Conservation (phyloP, 2,797 vertebrate species). For the Urocyon cinereoargenteus region DNA sequence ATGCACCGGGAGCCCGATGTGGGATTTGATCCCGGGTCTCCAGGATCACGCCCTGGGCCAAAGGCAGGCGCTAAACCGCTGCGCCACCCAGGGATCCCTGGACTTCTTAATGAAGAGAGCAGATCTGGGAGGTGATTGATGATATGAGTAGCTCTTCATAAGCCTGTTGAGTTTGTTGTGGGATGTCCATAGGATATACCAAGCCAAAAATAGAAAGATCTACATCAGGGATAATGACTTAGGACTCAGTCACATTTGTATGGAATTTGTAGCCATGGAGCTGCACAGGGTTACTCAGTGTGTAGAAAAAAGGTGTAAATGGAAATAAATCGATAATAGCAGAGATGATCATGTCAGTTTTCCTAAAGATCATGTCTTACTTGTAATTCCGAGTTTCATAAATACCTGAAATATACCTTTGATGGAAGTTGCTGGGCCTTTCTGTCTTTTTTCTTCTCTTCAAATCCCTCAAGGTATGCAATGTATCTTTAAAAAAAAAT, state of each 20-base stretch:
- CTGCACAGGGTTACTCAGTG: neutral
- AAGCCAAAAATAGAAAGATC: neutral
- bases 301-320: neutral
- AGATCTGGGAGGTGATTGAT: no score
- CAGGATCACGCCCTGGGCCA: no score
- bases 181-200: neutral
- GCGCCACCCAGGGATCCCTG: no score
- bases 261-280: neutral
- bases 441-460: neutral
- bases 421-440: neutral
- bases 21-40: no score
- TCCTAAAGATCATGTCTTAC: neutral
- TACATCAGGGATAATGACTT: neutral
- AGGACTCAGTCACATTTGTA: neutral
- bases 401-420: neutral
- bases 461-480: neutral
- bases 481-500: neutral
- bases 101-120: neutral
- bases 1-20: no score
- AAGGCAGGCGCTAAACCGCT: no score
- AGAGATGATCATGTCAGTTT: neutral
- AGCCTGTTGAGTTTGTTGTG: neutral
- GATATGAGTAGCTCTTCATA: neutral
- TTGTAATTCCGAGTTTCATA: constrained; percentile 25
- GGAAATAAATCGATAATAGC: neutral